Base-by-base conservation (phyloP, 2,113 vertebrate species). In the Pelusios castaneus region DNA sequence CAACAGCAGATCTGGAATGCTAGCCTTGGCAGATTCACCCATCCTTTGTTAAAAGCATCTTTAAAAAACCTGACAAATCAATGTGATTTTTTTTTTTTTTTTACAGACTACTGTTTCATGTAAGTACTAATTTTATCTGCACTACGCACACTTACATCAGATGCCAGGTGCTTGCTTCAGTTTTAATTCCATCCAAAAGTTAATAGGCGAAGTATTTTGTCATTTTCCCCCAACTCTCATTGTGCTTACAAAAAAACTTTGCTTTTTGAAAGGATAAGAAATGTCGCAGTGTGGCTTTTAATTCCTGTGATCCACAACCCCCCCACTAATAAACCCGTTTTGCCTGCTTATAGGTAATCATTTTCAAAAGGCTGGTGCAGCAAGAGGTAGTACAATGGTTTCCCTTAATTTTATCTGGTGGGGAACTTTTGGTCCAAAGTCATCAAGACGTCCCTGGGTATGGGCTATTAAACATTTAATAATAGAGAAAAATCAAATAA, bases 401-500 rank as follows among this genome's bases (percentile, higher is more conserved):
- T 41, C 52, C 14, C 31, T 89, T 87, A 76, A 89, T 89, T 97
- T 97, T 95, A 11, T 92, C 85, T 94, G 73, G 38, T 96, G 93
- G 92, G 94, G 96, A 96, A n/a, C 77, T 89, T 43, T 89, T 17
- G 3, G 47, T 91, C 38, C 84, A 97, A 96, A 96, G 56, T 97
- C 95, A 96, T 58, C 77, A 94, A 95, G 91, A 95, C 92, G 63
- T 93, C 81, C 84, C 82, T 92, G 89, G 95, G 75, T 94, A 52
- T 52, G 87, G 55, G 60, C 87, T 97, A 95, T 97, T 92, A 95
- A 94, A 97, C 97, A 96, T 84, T 89, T 86, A 95, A 96, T 95
- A 97, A 91, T 77, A 94, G 76, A 96, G 84, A 13, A 89, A 94
- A 96, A 97, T 96, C 1, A 96, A 97, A 97, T 94, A 84, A 58